Base-by-base conservation (phyloP, 1,140 invertebrate genomes). In the Lysiphlebus fabarum region DNA sequence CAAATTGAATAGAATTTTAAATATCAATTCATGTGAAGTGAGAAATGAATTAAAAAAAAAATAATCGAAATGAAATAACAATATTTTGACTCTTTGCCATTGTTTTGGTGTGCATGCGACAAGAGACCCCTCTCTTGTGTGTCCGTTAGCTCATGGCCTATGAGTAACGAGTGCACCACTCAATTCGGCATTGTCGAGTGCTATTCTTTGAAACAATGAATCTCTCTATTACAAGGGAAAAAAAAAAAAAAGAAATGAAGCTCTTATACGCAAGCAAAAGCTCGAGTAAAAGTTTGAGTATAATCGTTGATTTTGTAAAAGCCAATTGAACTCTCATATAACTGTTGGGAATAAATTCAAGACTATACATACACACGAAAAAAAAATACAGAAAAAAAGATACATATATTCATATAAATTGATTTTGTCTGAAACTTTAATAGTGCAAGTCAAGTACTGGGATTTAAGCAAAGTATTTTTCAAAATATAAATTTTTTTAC, bases 161-260 rank as follows among this genome's bases (percentile, higher is more conserved):
- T 41, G 49, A 42, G 49, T 59, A 59, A 59, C 57, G 50, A 59
- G 49, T 7, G 44, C n/a, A 34, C 38, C 47, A 48, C 17, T 26
- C 45, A 56, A 60, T 58, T 63, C 62, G 53, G 56, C 49, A 58
- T 41, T 47, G 51, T 58, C 55, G 63, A 64, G 63, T 58, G 59
- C 56, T 56, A 61, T 61, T 64, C 53, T 56, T 7, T 57, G 63
- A 64, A 64, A 64, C 63, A 64, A 64, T 61, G 62, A 58, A 44
- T 41, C 34, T 11, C 5, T 8, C 17, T 8, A n/a, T 17, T 48
- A 33, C 5, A 51, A 38, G 49, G 36, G 49, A 34, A 36, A 51
- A 12, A 7, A 51, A 51, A 51, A 14, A 38, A n/a, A 11, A 36
- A 51, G 49, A 38, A 51, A 14, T 11, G 5, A 1, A 26, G 17